Evolutionary conservation across 2,113 vertebrate species (phyloP).

Genomic region (Xyliphius kryptos): DNA sequence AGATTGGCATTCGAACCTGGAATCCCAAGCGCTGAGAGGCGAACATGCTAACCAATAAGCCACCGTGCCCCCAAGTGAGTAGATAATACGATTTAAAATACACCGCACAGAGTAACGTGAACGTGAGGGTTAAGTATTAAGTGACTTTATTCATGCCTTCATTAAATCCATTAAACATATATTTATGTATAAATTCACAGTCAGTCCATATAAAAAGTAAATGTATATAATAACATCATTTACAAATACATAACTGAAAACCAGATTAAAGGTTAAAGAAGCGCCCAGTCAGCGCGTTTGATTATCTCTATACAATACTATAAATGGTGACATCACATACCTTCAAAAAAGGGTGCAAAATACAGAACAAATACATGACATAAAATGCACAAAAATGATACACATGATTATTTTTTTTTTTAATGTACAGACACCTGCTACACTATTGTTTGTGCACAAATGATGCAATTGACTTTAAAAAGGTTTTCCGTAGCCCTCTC

Average conservation of each 20-base stretch:
- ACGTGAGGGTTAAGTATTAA: slow-evolving; percentile 1
- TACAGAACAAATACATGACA: slow-evolving; percentile 40
- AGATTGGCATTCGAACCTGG: too few relatives aligned
- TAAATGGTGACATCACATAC: slow-evolving; percentile 38
- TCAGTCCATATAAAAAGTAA: slow-evolving; percentile 44
- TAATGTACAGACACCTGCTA: slow-evolving; percentile 45
- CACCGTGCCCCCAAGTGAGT: too few relatives aligned
- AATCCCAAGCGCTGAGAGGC: too few relatives aligned
- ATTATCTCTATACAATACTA: slow-evolving; percentile 39
- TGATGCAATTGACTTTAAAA: slow-evolving; percentile 30
- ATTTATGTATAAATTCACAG: slow-evolving; percentile 47
- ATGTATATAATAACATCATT: slow-evolving; percentile 38
- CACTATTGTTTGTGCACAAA: slow-evolving; percentile 42
- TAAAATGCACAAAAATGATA: slow-evolving; percentile 31
- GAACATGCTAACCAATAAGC: too few relatives aligned
- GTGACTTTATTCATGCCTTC: slow-evolving; percentile 40
- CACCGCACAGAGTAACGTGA: neutral
- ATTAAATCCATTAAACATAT: slow-evolving; percentile 38
- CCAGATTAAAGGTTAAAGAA: slow-evolving; percentile 29
- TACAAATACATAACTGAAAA: slow-evolving; percentile 41
- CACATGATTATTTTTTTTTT: slow-evolving; percentile 20
- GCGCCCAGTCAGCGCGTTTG: slow-evolving; percentile 17
- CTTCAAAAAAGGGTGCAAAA: slow-evolving; percentile 38
- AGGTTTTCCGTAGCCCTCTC: slow-evolving; percentile 2
- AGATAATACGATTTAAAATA: too few relatives aligned